These are phyloP conservation scores for Synchiropus splendidus DNA, from an alignment of 2,113 vertebrate species.

Conservation along the genomic window DNA sequence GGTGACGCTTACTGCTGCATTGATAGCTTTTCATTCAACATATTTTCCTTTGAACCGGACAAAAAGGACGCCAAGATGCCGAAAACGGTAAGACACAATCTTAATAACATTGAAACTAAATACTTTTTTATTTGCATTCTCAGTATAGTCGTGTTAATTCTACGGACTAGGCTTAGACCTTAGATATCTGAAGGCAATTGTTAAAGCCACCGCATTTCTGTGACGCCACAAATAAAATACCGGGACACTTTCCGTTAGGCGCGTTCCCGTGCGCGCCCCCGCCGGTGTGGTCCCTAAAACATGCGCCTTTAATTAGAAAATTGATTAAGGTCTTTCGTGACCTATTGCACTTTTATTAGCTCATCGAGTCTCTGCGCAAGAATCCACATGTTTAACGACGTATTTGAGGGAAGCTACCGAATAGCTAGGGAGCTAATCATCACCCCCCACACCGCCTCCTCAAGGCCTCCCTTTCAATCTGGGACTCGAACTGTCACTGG, in stretches of 20 bases:
- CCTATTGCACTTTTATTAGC: no score
- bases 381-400: neutral
- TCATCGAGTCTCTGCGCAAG: no score
- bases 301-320: conserved; percentile 24
- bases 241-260: conserved; percentile 52
- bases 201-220: no score
- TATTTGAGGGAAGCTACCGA: conserved; percentile 14
- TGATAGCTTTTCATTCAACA: conserved; percentile 4
- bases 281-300: conserved; percentile 23
- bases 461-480: conserved; percentile 26
- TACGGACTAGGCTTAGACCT: no score
- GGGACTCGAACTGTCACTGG: conserved; percentile 34
- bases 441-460: neutral
- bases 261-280: conserved; percentile 45
- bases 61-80: conserved; percentile 57
- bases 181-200: no score
- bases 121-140: no score
- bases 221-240: conserved; percentile 3
- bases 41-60: conserved; percentile 8
- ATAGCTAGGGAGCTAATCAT: conserved; percentile 9
- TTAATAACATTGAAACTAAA: no score
- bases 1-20: conserved; percentile 35
- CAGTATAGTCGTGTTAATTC: no score
- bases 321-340: neutral
- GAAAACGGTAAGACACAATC: conserved; percentile 60